Conservation (phyloP, 2,113 vertebrate genomes). For the Microcebus ravelobensis region DNA sequence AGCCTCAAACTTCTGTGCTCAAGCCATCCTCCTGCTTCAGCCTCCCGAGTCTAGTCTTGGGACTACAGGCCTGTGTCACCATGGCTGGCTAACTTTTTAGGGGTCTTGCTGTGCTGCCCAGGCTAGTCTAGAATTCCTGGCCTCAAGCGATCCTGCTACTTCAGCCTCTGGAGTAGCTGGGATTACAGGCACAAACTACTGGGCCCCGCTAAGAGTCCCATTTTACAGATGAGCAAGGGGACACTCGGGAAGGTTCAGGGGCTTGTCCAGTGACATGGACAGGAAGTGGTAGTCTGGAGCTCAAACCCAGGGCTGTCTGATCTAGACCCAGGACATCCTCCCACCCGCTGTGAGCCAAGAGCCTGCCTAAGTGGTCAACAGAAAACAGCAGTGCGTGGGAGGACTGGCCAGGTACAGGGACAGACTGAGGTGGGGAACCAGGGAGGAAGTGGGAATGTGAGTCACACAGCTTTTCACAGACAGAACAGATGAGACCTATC, state of each 20-base stretch:
- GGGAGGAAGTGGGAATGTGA: not conserved
- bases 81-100: too few relatives aligned
- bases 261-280: not conserved
- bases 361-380: not conserved
- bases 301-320: too few relatives aligned
- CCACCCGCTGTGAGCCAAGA: not conserved
- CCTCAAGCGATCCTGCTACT: too few relatives aligned
- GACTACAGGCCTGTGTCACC: too few relatives aligned
- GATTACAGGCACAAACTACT: too few relatives aligned
- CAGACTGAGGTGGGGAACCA: not conserved
- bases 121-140: too few relatives aligned
- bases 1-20: too few relatives aligned
- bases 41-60: too few relatives aligned
- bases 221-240: not conserved
- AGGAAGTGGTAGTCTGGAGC: not conserved
- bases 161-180: too few relatives aligned
- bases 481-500: not conserved
- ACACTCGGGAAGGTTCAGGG: not conserved
- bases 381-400: not conserved
- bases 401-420: not conserved
- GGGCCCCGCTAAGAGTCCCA: not conserved
- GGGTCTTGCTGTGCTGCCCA: too few relatives aligned
- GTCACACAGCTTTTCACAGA: not conserved
- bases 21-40: too few relatives aligned
- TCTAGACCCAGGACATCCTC: not conserved